Evolutionary conservation across 37 sponge, comb jelly and placozoan species (phyloP), one percentile per base, ranked within the genome.

Genomic region (Haliclona indistincta): DNA sequence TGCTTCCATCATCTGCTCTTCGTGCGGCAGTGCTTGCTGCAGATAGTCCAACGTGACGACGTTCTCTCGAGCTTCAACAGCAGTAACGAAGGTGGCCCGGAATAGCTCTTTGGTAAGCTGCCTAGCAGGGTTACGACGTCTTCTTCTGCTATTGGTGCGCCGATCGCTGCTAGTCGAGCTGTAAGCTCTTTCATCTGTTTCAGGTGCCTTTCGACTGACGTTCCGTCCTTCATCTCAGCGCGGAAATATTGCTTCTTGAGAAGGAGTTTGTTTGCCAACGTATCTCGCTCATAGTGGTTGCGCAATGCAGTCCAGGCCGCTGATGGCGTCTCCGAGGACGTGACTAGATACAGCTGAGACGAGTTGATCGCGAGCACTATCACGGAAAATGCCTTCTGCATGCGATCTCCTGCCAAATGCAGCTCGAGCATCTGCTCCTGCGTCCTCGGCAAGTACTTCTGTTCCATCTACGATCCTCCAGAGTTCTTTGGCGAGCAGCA

Each of bases 101-200:
- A 71, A 32, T 38, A 86, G 23, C 52, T 22, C 0, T 34, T 7
- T 33, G 80, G 86, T 42, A 86, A 51, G 38, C 74, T 86, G 41
- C 73, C 68, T 36, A 86, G 40, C 0, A 86, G 75, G 23, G 75
- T 86, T 20, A 86, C 74, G 2, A 78, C 86, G 28, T 78, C 68
- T 73, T 79, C 79, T 35, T 86, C 80, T 6, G 74, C 53, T 4
- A 86, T 73, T 6, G 75, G 75, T 39, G 64, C 70, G 43, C 67
- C 67, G 52, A 86, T 80, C 5, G 87, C 38, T 40, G 74, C 76
- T n/a, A 86, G 70, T 49, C 32, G 67, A 55, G 79, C 81, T 11
- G 81, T 75, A 4, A 86, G 23, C 51, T 86, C 87, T 28, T 86
- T 86, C 71, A 86, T 79, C 2, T 54, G 33, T 47, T 86, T 86